These are phyloP conservation scores for Manduca sexta DNA, from an alignment of 1,140 invertebrate species.

Conservation along the genomic window DNA sequence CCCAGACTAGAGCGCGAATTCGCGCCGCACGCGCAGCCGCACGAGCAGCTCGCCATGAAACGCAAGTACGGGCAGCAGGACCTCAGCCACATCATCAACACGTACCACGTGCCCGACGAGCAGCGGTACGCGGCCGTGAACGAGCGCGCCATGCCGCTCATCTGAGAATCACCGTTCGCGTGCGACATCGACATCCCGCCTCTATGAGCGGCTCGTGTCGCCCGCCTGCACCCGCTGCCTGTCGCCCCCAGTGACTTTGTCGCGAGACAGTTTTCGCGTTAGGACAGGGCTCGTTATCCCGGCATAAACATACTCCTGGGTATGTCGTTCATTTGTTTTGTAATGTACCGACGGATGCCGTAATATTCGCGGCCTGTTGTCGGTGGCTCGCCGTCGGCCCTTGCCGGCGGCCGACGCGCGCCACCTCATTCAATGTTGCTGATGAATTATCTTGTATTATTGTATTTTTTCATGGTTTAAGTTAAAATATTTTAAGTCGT, in stretches of 20 bases:
- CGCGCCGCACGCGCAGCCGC: conserved; percentile 83
- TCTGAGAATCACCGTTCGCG: conserved; percentile 73
- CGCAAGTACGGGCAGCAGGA: conserved; percentile 79
- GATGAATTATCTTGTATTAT: conserved; percentile 64
- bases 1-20: conserved; percentile 91
- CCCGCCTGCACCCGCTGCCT: no score
- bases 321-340: conserved; percentile 70
- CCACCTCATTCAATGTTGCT: conserved; percentile 66
- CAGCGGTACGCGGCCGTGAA: conserved; percentile 64
- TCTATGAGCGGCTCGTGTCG: conserved; percentile 61
- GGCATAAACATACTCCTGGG: conserved; percentile 61
- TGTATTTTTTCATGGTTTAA: conserved; percentile 69
- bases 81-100: conserved; percentile 77
- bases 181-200: conserved; percentile 74
- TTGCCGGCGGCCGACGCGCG: conserved; percentile 37
- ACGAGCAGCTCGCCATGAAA: conserved; percentile 77
- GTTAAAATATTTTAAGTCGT: conserved; percentile 65
- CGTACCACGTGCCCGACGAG: conserved; percentile 76
- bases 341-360: conserved; percentile 43
- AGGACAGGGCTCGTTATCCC: conserved; percentile 57
- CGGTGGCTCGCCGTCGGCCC: conserved; percentile 28
- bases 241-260: conserved; percentile 49
- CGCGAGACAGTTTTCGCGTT: conserved; percentile 37
- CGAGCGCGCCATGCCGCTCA: conserved; percentile 71
- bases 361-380: conserved; percentile 59